Conservation (phyloP, 2,113 vertebrate genomes). For the Rhabdomys dilectus region DNA sequence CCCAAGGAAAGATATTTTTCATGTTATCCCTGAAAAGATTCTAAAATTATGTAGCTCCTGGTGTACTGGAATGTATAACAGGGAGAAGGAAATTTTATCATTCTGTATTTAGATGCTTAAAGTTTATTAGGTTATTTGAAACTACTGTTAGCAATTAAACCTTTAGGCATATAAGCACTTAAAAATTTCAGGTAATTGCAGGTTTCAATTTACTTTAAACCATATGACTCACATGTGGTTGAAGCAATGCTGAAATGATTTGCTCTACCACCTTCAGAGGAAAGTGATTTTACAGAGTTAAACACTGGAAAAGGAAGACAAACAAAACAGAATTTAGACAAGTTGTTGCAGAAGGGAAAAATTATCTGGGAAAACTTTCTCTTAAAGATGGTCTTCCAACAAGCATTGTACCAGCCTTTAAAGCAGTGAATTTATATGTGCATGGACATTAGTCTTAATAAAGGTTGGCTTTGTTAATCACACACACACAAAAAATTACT, state of each 20-base stretch:
- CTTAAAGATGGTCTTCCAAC: constrained; percentile 76
- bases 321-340: neutral
- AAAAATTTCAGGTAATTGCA: constrained; percentile 58
- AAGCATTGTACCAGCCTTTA: constrained; percentile 64
- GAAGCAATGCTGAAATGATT: constrained; percentile 12
- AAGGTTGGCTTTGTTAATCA: constrained; percentile 87
- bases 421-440: constrained; percentile 84
- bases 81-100: neutral
- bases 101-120: constrained; percentile 30
- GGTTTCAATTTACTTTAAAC: constrained; percentile 32
- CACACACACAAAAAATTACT: neutral
- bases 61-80: neutral
- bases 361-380: constrained; percentile 16
- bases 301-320: neutral
- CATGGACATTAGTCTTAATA: constrained; percentile 93
- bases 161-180: constrained; percentile 34
- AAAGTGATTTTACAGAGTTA: constrained; percentile 46
- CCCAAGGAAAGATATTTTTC: constrained; percentile 15
- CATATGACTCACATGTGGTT: neutral
- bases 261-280: neutral
- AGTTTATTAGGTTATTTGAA: constrained; percentile 63
- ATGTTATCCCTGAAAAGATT: neutral
- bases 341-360: neutral
- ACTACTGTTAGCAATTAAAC: constrained; percentile 48
- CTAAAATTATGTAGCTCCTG: neutral